phyloP scores from a whole-genome alignment of 2,888 invertebrate genomes.

The Eilema griseolum region DNA sequence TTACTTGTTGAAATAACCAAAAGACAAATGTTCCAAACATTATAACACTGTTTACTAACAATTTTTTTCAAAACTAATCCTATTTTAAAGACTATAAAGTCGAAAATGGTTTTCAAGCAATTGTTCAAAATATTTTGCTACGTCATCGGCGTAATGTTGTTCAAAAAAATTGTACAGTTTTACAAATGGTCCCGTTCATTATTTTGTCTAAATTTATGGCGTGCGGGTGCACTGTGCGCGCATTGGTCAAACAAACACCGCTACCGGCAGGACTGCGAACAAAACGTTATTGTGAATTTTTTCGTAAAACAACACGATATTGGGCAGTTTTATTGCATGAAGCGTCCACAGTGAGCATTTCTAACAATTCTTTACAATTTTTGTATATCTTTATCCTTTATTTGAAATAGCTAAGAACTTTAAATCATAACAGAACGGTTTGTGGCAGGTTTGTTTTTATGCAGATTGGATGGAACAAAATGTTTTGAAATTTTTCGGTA shows the following conservation, averaged over 20 bases:
- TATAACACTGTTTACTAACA: not conserved
- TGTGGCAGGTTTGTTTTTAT: constrained; percentile 12
- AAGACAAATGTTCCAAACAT: constrained; percentile 56
- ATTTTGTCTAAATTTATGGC: constrained; percentile 77
- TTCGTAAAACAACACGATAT: constrained; percentile 72
- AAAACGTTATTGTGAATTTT: constrained; percentile 66
- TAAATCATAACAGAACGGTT: constrained; percentile 56
- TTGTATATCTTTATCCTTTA: constrained; percentile 68
- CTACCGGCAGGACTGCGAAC: constrained; percentile 56
- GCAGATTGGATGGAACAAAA: constrained; percentile 10
- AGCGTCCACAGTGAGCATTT: constrained; percentile 75
- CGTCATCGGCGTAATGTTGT: constrained; percentile 55
- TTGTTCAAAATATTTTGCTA: constrained; percentile 50
- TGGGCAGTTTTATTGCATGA: constrained; percentile 74
- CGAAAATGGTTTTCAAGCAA: not conserved
- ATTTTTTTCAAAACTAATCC: not conserved
- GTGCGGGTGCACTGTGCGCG: constrained; percentile 74
- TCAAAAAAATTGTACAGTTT: constrained; percentile 72
- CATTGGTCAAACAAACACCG: constrained; percentile 70
- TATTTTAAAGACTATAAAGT: constrained; percentile 19
- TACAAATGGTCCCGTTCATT: constrained; percentile 82
- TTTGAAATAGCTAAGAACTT: constrained; percentile 70
- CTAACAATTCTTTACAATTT: constrained; percentile 65
- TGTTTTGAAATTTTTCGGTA: not conserved
- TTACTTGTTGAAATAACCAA: constrained; percentile 53